Evolutionary conservation across 2,888 invertebrate genomes (phyloP).

Genomic region (Athalia rosae): DNA sequence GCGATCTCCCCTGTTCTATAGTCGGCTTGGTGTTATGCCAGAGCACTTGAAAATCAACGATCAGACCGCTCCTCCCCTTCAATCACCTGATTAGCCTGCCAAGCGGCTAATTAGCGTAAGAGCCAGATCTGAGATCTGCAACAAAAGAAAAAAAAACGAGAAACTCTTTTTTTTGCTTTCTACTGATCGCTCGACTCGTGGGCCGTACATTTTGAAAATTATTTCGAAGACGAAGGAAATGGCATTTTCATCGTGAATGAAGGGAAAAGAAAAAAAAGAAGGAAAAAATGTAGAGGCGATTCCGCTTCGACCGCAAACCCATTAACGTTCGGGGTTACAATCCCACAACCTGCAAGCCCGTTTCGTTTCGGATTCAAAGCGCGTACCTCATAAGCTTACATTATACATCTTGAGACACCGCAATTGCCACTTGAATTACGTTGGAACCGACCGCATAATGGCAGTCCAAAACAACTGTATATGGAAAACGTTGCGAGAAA

Average conservation of each 20-base stretch:
- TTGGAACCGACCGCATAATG: slow-evolving; percentile 22
- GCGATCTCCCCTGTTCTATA: slow-evolving; percentile 23
- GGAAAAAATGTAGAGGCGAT: neutral
- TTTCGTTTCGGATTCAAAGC: slow-evolving; percentile 30
- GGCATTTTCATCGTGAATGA: neutral
- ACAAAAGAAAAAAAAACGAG: too few species aligned
- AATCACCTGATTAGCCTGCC: neutral
- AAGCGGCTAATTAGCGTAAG: too few species aligned
- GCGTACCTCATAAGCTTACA: slow-evolving; percentile 41
- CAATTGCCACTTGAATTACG: slow-evolving; percentile 43
- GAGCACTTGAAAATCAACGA: neutral
- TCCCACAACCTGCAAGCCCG: neutral
- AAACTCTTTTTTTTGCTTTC: too few species aligned
- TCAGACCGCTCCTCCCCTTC: neutral
- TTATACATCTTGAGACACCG: slow-evolving; percentile 40
- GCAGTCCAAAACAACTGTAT: slow-evolving; percentile 23
- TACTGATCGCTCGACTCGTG: too few species aligned
- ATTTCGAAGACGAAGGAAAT: too few species aligned
- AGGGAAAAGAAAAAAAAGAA: neutral
- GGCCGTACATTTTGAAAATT: too few species aligned
- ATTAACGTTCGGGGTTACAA: neutral
- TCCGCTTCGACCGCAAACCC: slow-evolving; percentile 6
- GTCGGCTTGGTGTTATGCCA: neutral
- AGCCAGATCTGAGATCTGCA: too few species aligned
- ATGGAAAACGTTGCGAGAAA: slow-evolving; percentile 27